A percentile compares a stretch with the other conserved stretches of the same genome.
phyloP scores from a whole-genome alignment of 1,140 invertebrate species.

The Phthorimaea operculella region DNA sequence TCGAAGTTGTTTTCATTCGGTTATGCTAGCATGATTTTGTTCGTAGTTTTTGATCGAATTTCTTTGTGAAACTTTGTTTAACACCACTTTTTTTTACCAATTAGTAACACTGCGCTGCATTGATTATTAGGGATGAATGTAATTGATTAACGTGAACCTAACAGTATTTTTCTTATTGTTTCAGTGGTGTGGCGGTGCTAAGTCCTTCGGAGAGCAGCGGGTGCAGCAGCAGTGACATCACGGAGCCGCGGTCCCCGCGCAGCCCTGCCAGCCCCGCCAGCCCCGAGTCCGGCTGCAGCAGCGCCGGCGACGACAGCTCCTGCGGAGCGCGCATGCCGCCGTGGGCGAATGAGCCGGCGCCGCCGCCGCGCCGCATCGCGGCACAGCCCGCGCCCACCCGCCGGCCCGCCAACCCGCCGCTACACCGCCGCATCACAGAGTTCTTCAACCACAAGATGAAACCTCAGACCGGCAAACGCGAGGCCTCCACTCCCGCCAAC shows the following conservation, averaged over 20 bases:
- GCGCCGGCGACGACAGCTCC: constrained; percentile 66
- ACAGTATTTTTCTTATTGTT: constrained; percentile 23
- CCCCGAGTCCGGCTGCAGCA: constrained; percentile 66
- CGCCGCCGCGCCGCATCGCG: constrained; percentile 61
- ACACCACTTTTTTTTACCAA: too few relatives aligned
- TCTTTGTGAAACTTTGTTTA: too few relatives aligned
- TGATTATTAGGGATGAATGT: too few relatives aligned
- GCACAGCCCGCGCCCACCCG: constrained; percentile 55
- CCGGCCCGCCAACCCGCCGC: constrained; percentile 38
- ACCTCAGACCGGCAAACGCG: constrained; percentile 69
- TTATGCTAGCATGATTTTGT: too few relatives aligned
- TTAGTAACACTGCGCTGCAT: too few relatives aligned
- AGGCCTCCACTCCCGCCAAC: constrained; percentile 33
- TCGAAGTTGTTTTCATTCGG: too few relatives aligned
- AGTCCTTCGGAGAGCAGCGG: constrained; percentile 62
- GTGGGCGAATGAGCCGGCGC: constrained; percentile 61
- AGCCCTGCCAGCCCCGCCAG: constrained; percentile 70
- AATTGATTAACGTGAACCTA: neutral
- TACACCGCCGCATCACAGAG: constrained; percentile 74
- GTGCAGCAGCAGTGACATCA: constrained; percentile 63
- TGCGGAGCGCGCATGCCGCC: constrained; percentile 64
- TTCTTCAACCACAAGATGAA: constrained; percentile 86
- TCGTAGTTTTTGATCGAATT: too few relatives aligned
- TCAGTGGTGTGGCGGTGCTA: constrained; percentile 66
- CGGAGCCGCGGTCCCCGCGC: constrained; percentile 84